Percentiles rank a stretch among this genome's conserved stretches.
These are phyloP conservation scores for Myrmecobius fasciatus DNA, from an alignment of 2,113 vertebrate species.

Conservation along the genomic window DNA sequence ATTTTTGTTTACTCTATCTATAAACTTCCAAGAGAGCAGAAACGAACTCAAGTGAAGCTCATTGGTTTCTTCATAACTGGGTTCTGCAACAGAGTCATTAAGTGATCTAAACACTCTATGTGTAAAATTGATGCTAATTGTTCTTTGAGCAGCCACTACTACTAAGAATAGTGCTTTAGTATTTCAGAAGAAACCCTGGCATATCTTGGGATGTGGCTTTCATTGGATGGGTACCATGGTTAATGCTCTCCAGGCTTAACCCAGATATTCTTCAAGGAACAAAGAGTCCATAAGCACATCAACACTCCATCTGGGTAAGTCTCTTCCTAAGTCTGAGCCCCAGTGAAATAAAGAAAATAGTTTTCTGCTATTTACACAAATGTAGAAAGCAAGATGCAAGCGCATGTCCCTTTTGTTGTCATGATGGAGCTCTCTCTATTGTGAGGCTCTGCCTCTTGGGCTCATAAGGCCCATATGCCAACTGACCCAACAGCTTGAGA, in stretches of 20 bases:
- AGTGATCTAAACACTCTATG: not conserved
- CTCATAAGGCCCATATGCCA: too few relatives aligned
- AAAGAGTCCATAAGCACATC: not conserved
- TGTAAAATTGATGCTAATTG: not conserved
- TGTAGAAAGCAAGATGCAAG: not conserved
- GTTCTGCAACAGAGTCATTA: not conserved
- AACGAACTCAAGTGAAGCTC: not conserved
- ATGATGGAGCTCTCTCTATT: too few relatives aligned
- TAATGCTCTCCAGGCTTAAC: not conserved
- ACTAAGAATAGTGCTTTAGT: not conserved
- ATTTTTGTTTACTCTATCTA: not conserved
- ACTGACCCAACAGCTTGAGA: too few relatives aligned
- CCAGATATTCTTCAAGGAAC: not conserved
- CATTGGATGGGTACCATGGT: not conserved
- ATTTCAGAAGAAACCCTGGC: not conserved
- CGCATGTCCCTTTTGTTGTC: not conserved
- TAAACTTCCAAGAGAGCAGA: not conserved
- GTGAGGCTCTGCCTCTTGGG: too few relatives aligned
- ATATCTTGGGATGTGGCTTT: not conserved
- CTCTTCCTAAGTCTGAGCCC: not conserved
- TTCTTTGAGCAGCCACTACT: not conserved
- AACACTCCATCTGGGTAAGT: not conserved
- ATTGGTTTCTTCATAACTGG: not conserved
- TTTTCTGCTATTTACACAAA: too few relatives aligned
- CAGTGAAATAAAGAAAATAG: too few relatives aligned